Percentiles rank a stretch among this genome's conserved stretches.
Evolutionary conservation across 2,797 vertebrate species (phyloP).

Genomic region (Danio tinwini): DNA sequence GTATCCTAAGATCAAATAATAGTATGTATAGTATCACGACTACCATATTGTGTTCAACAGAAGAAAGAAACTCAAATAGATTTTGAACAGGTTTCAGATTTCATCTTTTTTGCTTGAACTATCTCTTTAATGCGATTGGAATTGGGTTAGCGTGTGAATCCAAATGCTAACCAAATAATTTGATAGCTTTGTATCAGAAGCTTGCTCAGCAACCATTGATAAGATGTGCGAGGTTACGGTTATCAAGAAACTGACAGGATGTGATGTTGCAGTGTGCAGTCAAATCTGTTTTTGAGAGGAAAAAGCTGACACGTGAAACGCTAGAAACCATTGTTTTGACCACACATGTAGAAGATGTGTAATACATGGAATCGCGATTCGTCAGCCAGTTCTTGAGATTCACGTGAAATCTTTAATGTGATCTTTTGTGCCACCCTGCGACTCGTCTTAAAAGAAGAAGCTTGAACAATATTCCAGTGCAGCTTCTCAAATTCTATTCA

Average conservation of each 20-base stretch:
- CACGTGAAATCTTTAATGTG: neutral
- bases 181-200: neutral
- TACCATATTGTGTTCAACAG: no score
- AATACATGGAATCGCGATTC: neutral
- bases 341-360: neutral
- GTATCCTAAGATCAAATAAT: no score
- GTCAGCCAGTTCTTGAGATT: neutral
- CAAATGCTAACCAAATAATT: neutral
- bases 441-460: no score
- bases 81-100: no score
- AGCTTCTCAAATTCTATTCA: no score
- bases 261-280: conserved; percentile 10
- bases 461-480: no score
- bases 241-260: conserved; percentile 35
- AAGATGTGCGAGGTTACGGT: neutral
- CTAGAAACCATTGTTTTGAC: conserved; percentile 2
- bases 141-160: neutral
- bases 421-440: conserved; percentile 3
- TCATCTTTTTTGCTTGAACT: no score
- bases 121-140: no score
- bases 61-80: no score
- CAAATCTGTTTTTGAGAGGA: neutral
- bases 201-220: conserved; percentile 26
- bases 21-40: no score
- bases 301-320: conserved; percentile 18